phyloP scores from a whole-genome alignment of 2,113 vertebrate species.

The Brienomyrus longianalis region DNA sequence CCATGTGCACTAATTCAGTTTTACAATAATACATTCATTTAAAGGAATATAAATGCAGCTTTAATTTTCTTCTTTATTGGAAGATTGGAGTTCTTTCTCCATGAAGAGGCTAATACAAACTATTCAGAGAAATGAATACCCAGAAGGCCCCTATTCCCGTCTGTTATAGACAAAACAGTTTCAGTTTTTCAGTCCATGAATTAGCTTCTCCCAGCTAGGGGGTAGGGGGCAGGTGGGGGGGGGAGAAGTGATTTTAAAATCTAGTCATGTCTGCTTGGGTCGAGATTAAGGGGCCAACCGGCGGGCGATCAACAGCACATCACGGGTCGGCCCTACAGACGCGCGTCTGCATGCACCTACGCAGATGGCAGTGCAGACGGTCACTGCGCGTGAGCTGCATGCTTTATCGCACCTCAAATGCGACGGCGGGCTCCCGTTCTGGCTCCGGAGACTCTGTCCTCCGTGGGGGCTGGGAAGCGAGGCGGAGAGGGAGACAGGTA shows the following conservation, averaged over 20 bases:
- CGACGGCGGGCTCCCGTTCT: not conserved
- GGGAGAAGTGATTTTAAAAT: constrained; percentile 35
- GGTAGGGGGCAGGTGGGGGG: not conserved
- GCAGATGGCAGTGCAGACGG: not conserved
- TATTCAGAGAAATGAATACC: not conserved
- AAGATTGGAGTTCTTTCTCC: not conserved
- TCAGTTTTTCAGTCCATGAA: constrained; percentile 37
- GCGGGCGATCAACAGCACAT: constrained; percentile 1
- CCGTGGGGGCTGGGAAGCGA: not conserved
- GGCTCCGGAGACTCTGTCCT: not conserved
- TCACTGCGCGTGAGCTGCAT: not conserved
- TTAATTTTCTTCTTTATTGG: not conserved
- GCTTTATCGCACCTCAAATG: not conserved
- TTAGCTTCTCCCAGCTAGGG: constrained; percentile 38
- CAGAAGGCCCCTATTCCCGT: not conserved
- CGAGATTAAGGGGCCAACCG: constrained; percentile 51
- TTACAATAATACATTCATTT: not conserved
- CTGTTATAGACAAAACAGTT: constrained; percentile 18
- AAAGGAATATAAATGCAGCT: not conserved
- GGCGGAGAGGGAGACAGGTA: not conserved
- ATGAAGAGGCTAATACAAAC: not conserved
- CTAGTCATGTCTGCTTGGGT: constrained; percentile 44
- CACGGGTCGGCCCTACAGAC: not conserved
- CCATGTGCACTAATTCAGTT: not conserved
- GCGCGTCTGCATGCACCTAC: not conserved